phyloP scores from a whole-genome alignment of 2,888 invertebrate genomes.

The Polymixis lichenea region DNA sequence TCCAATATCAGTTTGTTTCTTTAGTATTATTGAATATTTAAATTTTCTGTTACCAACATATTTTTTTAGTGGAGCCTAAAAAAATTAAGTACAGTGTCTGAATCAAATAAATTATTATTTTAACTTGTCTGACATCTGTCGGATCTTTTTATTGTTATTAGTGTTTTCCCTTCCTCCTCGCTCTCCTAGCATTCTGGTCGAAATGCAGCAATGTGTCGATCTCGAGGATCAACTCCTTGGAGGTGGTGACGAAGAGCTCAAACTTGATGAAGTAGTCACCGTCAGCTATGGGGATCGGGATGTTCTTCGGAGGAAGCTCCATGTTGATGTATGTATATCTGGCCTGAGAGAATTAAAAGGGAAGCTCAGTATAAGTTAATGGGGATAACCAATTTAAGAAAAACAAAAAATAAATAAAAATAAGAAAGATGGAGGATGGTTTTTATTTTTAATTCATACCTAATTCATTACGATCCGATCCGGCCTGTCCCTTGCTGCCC shows the following conservation, averaged over 20 bases:
- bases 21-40: background rate
- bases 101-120: background rate
- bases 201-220: constrained; percentile 57
- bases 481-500: too few relatives aligned
- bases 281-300: constrained; percentile 68
- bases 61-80: background rate
- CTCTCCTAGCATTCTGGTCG: constrained; percentile 50
- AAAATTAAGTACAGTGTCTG: background rate
- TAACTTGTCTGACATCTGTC: background rate
- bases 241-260: constrained; percentile 54
- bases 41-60: background rate
- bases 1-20: background rate
- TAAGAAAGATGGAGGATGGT: background rate
- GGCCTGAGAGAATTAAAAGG: constrained; percentile 51
- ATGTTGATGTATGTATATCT: constrained; percentile 67
- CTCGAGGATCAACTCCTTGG: constrained; percentile 62
- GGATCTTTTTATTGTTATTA: background rate
- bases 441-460: too few relatives aligned
- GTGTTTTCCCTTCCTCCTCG: constrained; percentile 33
- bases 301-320: constrained; percentile 71
- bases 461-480: too few relatives aligned
- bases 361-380: background rate
- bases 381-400: background rate
- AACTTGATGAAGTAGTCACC: constrained; percentile 64
- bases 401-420: background rate